phyloP scores from a whole-genome alignment of 2,113 vertebrate genomes.

The Colius striatus region DNA sequence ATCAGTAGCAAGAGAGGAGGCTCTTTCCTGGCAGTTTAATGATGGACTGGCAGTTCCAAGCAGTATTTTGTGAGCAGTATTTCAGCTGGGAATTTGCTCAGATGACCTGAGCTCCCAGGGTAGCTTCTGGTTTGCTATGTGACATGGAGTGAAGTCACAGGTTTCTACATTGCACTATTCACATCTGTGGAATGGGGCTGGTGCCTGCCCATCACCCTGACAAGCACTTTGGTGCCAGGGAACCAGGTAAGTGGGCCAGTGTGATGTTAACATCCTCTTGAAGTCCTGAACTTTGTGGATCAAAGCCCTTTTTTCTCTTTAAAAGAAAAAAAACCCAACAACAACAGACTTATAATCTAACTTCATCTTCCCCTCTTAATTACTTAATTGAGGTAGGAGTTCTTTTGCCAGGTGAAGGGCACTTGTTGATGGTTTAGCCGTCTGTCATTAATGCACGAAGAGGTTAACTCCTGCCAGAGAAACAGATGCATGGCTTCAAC shows the following conservation, averaged over 20 bases:
- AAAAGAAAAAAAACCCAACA: neutral
- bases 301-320: neutral
- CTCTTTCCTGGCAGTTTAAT: neutral
- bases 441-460: constrained; percentile 13
- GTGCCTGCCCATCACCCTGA: neutral
- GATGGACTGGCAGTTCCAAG: neutral
- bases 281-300: neutral
- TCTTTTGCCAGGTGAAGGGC: constrained; percentile 9
- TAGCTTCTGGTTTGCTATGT: neutral
- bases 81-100: neutral
- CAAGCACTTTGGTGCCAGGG: neutral
- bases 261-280: neutral
- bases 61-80: neutral
- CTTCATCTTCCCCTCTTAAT: neutral
- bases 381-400: constrained; percentile 6
- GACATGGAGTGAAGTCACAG: neutral
- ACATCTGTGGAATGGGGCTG: neutral
- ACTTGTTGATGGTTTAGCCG: neutral
- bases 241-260: constrained; percentile 3
- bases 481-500: constrained; percentile 12
- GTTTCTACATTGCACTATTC: neutral
- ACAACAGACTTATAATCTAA: neutral
- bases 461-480: constrained; percentile 34
- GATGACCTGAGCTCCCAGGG: neutral
- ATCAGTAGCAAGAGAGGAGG: neutral